Percentiles rank a stretch among this genome's conserved stretches.
phyloP scores from a whole-genome alignment of 2,888 invertebrate species.

The Exocentrus adspersus region DNA sequence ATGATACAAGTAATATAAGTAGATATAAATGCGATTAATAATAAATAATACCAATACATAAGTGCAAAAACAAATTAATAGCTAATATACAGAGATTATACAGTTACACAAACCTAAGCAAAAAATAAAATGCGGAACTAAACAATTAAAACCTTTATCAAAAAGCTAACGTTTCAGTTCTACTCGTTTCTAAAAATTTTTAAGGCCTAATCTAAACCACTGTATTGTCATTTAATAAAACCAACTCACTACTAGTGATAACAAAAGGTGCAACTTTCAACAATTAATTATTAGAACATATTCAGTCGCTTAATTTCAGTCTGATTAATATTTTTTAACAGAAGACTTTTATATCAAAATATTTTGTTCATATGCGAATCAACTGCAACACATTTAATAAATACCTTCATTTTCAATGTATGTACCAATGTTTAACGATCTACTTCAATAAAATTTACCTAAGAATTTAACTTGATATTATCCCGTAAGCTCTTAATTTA shows the following conservation, averaged over 20 bases:
- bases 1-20: conserved; percentile 17
- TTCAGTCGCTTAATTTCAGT: conserved; percentile 11
- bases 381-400: not conserved
- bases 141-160: not conserved
- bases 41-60: conserved; percentile 10
- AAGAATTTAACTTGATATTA: no score
- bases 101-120: conserved; percentile 3
- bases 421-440: no score
- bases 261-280: not conserved
- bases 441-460: no score
- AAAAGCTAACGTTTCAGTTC: not conserved
- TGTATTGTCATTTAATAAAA: conserved; percentile 11
- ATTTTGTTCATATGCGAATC: not conserved
- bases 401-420: not conserved
- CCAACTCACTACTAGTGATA: not conserved
- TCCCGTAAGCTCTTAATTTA: no score
- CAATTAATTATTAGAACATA: not conserved
- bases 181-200: not conserved
- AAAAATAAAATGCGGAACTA: not conserved
- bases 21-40: conserved; percentile 19
- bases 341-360: not conserved
- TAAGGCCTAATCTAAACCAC: not conserved
- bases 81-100: not conserved
- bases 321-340: conserved; percentile 1
- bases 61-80: not conserved